Percentiles rank a stretch among this genome's conserved stretches.
phyloP scores from a whole-genome alignment of 2,113 vertebrate species.

The Symphodus melops region DNA sequence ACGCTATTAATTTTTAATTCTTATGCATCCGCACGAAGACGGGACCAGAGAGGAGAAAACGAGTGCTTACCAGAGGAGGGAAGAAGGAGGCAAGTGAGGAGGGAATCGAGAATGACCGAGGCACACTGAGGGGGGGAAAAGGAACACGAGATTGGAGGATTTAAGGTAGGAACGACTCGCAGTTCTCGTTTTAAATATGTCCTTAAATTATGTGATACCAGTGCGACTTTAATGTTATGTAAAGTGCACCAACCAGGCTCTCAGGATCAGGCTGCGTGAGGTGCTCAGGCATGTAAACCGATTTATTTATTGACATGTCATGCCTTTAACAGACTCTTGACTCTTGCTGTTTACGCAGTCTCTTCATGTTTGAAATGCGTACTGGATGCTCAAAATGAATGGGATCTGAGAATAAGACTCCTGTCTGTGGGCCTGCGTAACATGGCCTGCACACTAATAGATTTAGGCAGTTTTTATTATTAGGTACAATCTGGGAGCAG shows the following conservation, averaged over 20 bases:
- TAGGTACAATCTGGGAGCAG: not conserved
- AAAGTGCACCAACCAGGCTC: constrained; percentile 27
- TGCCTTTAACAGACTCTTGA: constrained; percentile 51
- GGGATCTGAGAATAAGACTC: constrained; percentile 2
- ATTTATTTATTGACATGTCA: constrained; percentile 68
- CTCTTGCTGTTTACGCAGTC: constrained; percentile 59
- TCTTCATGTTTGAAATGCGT: constrained; percentile 51
- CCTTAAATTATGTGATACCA: constrained; percentile 19
- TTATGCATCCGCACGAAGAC: constrained; percentile 84
- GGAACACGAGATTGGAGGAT: constrained; percentile 78
- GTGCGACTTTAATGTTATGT: constrained; percentile 38
- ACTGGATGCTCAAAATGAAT: constrained; percentile 32
- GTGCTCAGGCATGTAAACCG: constrained; percentile 53
- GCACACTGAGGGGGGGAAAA: constrained; percentile 74
- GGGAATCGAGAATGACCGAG: constrained; percentile 80
- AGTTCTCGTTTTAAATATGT: constrained; percentile 42
- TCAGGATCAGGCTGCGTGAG: constrained; percentile 19
- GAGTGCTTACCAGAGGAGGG: constrained; percentile 72
- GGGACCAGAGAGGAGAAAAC: constrained; percentile 74
- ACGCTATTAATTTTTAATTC: constrained; percentile 82
- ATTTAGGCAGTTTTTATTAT: constrained; percentile 39
- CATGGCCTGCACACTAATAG: constrained; percentile 46
- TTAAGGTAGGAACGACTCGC: constrained; percentile 76
- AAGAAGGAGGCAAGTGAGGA: constrained; percentile 63
- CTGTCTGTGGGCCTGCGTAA: constrained; percentile 30